phyloP scores from a whole-genome alignment of 2,113 vertebrate genomes.

The Pogona vitticeps region DNA sequence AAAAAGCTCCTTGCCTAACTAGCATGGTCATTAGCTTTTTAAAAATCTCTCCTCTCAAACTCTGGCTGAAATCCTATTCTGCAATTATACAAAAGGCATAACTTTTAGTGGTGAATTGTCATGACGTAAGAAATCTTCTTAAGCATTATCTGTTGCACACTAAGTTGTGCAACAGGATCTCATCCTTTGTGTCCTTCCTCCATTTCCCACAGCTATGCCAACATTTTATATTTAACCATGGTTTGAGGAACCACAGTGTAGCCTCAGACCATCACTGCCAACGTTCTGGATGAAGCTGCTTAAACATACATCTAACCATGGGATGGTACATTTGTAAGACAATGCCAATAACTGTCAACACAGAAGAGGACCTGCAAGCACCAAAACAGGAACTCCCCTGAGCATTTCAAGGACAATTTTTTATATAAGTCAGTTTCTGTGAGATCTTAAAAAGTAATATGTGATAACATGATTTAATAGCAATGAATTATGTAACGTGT shows the following conservation, averaged over 20 bases:
- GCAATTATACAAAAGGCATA: no score
- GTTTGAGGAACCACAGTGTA: neutral
- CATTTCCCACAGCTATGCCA: neutral
- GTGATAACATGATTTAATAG: neutral
- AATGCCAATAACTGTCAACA: neutral
- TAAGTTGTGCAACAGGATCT: no score
- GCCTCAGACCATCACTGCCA: no score
- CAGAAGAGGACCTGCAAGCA: neutral
- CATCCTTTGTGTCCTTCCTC: neutral
- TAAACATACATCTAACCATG: neutral
- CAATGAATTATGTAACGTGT: neutral
- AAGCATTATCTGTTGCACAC: no score
- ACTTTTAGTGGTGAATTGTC: no score
- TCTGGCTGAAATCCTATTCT: no score
- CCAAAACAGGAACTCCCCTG: neutral
- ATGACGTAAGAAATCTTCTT: no score
- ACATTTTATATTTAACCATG: neutral
- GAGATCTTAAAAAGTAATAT: no score
- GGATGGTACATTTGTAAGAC: neutral
- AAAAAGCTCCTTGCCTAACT: no score
- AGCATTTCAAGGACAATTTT: neutral
- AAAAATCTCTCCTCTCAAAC: no score
- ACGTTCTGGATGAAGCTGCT: neutral
- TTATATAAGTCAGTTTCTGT: neutral
- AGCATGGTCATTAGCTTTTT: no score